Evolutionary conservation across 2,888 invertebrate genomes (phyloP), one percentile per base, ranked within the genome.

Genomic region (Amiota communis): DNA sequence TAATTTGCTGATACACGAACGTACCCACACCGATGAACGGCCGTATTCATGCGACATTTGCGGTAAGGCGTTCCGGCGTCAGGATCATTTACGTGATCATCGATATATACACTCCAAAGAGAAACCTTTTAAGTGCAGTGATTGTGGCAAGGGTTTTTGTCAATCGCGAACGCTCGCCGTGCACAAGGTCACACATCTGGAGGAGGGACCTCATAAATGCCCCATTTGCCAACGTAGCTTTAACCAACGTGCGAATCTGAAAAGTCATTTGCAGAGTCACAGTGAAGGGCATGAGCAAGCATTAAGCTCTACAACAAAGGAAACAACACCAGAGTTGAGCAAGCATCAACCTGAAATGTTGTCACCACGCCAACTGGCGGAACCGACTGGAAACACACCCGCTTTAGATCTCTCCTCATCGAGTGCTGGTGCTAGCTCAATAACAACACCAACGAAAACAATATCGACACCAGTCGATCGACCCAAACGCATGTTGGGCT

Each of bases 91-190:
- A 76, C 93, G 96, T 90, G 96, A 96, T 88, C 96, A 97, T 91
- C 95, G 96, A 88, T 99, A 98, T 91, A 99, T 98, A 79, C 99
- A 99, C 91, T 97, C 97, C 79, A 98, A 98, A 88, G 98, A 98
- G 90, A 99, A 99, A 89, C 99, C 99, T 0, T 99, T 98, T 91
- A 98, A 98, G 88, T 99, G 99, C 90, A 93, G 93, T 4, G 96
- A 98, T 84, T 99, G 99, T 89, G 98, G 98, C 63, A 99, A 99
- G 91, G 99, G 99, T 8, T 99, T 99, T 91, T 99, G 99, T 89
- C 99, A 99, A 88, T 96, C 97, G 23, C 92, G 99, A 70, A 99
- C 99, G 0, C 91, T 99, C 80, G 97, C 98, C 1, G 98, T 98
- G 1, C 99, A 99, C 91, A 96, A 96, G 90, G 96, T 97, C 78